phyloP scores from a whole-genome alignment of 2,797 vertebrate species.

The Esox lucius region DNA sequence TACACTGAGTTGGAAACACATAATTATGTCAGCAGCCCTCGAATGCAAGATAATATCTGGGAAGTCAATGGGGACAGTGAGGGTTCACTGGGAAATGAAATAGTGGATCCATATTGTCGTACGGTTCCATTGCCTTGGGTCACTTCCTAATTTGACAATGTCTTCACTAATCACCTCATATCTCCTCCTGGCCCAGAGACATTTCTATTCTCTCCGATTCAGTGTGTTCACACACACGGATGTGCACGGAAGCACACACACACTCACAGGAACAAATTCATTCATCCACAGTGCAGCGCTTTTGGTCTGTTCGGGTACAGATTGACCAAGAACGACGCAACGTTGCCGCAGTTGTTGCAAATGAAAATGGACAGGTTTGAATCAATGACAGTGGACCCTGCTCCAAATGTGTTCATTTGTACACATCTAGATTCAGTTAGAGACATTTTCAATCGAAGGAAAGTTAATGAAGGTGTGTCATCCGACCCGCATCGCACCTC shows the following conservation, averaged over 20 bases:
- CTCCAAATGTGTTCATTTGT: not conserved
- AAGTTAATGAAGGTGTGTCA: too few species aligned
- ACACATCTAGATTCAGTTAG: not conserved
- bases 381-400: not conserved
- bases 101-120: not conserved
- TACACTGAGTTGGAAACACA: not conserved
- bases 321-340: not conserved
- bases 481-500: too few species aligned
- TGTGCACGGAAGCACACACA: not conserved
- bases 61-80: not conserved
- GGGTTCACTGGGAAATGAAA: not conserved
- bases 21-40: not conserved
- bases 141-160: not conserved
- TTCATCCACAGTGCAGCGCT: not conserved
- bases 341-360: not conserved
- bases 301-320: not conserved
- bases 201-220: not conserved
- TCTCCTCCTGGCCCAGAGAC: not conserved
- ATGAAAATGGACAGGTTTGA: not conserved
- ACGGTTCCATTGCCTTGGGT: not conserved
- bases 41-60: not conserved
- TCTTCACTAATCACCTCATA: slow-evolving; percentile 1
- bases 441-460: too few species aligned
- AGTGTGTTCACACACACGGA: not conserved
- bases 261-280: not conserved